Evolutionary conservation across 2,888 invertebrate genomes (phyloP), one percentile per base, ranked within the genome.

Genomic region (Epsilonema sp.): DNA sequence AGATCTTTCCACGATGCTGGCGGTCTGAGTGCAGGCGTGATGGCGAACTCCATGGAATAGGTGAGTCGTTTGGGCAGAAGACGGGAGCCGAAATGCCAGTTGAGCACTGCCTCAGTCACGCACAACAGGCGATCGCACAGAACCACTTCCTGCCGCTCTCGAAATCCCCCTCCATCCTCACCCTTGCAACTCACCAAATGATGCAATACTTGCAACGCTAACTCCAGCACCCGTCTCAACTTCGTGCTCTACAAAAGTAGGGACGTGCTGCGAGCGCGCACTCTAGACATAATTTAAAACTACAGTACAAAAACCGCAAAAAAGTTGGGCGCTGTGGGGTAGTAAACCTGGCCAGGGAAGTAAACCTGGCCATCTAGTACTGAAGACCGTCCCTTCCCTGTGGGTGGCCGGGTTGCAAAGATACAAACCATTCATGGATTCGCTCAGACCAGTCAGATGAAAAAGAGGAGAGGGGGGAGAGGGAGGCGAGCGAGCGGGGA

Each of bases 191-290:
- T 61, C 49, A 73, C 71, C 44, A 77, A 66, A 66, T 77, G 75
- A 45, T 72, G 69, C 25, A 79, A 66, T 21, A 77, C 74, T 62
- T 74, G 72, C 11, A 79, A 68, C 51, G 76, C 75, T 66, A 80
- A 78, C 60, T 76, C 73, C 63, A 87, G 82, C 62, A 87, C 82
- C 53, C 77, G 73, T 59, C 79, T 78, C 54, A 89, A 70, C 63
- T 84, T 81, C 43, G 75, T 73, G 22, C 73, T 65, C 73, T 73
- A 59, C 31, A 61, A 59, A 51, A 21, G 25, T n/a, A n/a, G n/a
- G n/a, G n/a, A n/a, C n/a, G n/a, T n/a, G n/a, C n/a, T n/a, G n/a
- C n/a, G n/a, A n/a, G n/a, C n/a, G n/a, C n/a, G n/a, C n/a, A n/a
- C n/a, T n/a, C n/a, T n/a, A n/a, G n/a, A n/a, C n/a, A n/a, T n/a